These are phyloP conservation scores for Cheirogaleus medius DNA, from an alignment of 2,113 vertebrate species.

Conservation along the genomic window DNA sequence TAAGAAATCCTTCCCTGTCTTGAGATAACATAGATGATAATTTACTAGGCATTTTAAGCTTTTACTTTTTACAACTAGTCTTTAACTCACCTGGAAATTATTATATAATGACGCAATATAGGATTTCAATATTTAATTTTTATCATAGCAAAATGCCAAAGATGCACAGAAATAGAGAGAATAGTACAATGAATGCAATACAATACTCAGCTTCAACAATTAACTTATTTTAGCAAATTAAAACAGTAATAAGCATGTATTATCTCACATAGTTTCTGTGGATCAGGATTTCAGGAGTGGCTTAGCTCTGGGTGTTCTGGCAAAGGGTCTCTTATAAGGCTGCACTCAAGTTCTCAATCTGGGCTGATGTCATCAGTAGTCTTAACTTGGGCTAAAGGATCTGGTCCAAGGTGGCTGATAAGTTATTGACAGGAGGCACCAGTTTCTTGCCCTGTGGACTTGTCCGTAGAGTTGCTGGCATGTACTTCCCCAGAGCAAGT, in stretches of 20 bases:
- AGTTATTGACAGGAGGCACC: not conserved
- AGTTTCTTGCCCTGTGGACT: not conserved
- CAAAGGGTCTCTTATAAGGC: not conserved
- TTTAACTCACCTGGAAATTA: not conserved
- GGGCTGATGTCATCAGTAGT: not conserved
- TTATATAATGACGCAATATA: slow-evolving; percentile 4
- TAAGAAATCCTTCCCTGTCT: not conserved
- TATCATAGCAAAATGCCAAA: not conserved
- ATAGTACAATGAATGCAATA: not conserved
- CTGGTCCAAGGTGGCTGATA: not conserved
- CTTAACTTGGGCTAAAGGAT: not conserved
- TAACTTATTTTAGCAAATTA: not conserved
- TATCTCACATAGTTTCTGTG: not conserved
- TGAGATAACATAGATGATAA: slow-evolving; percentile 8
- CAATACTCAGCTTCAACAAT: not conserved
- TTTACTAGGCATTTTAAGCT: slow-evolving; percentile 6
- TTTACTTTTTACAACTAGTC: not conserved
- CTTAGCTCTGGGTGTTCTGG: not conserved
- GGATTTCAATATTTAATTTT: slow-evolving; percentile 21
- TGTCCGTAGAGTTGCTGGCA: not conserved
- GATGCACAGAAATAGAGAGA: not conserved
- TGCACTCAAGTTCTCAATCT: not conserved
- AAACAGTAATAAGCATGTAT: not conserved
- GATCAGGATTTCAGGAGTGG: not conserved
- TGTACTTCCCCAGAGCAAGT: not conserved